Percentiles rank a stretch among this genome's conserved stretches.
These are phyloP conservation scores for Mesembrinibis cayennensis DNA, from an alignment of 2,113 vertebrate species.

Conservation along the genomic window DNA sequence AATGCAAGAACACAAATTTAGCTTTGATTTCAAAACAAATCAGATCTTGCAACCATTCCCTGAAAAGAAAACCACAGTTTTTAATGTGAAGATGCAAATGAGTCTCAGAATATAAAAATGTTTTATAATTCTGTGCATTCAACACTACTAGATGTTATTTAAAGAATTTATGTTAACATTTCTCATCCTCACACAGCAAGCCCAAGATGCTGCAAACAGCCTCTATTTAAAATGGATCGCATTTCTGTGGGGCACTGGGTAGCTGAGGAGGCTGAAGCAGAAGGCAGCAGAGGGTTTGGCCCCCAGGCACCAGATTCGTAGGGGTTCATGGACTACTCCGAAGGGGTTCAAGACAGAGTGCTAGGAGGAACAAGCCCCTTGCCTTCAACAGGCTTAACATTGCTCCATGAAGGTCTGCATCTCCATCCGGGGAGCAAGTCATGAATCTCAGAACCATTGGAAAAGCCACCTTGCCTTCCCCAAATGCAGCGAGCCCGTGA, in stretches of 20 bases:
- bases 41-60: conserved; percentile 48
- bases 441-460: background rate
- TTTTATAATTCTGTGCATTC: conserved; percentile 64
- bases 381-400: background rate
- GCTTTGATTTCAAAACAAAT: conserved; percentile 67
- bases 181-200: conserved; percentile 44
- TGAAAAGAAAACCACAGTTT: conserved; percentile 59
- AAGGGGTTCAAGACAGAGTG: background rate
- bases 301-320: background rate
- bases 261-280: background rate
- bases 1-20: conserved; percentile 59
- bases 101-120: conserved; percentile 63
- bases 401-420: background rate
- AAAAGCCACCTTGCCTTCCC: rapidly evolving
- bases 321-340: background rate
- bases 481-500: background rate
- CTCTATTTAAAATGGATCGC: background rate
- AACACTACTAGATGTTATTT: conserved; percentile 56
- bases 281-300: background rate
- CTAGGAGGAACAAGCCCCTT: background rate
- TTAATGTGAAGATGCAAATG: conserved; percentile 64
- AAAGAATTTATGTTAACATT: conserved; percentile 63
- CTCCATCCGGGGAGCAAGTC: background rate
- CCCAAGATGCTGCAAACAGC: conserved; percentile 48
- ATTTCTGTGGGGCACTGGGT: background rate